A percentile compares a stretch with the other conserved stretches of the same genome.
Conservation (phyloP, 2,797 vertebrate genomes). For the Premnoplex brunnescens region DNA sequence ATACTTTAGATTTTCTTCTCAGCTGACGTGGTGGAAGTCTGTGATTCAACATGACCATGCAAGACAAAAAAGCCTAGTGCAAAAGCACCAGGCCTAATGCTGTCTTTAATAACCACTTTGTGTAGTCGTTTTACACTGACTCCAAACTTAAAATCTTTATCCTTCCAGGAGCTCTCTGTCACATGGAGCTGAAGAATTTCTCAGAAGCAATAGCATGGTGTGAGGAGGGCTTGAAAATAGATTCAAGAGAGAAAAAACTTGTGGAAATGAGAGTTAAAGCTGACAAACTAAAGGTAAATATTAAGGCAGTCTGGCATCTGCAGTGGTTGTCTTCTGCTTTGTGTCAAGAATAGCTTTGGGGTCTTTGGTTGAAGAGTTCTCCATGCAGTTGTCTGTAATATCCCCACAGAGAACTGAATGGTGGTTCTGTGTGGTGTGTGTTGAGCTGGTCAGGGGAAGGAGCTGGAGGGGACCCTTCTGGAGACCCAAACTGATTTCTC, state of each 20-base stretch:
- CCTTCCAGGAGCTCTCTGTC: slow-evolving; percentile 88
- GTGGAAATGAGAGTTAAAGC: slow-evolving; percentile 85
- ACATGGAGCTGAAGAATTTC: slow-evolving; percentile 85
- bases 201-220: slow-evolving; percentile 89
- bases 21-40: neutral
- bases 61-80: neutral
- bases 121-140: neutral
- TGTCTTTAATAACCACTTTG: neutral
- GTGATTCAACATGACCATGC: accelerated
- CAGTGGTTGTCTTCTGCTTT: neutral
- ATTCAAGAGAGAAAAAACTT: slow-evolving; percentile 87
- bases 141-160: neutral
- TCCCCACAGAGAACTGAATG: neutral
- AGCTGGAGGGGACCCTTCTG: neutral
- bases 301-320: neutral
- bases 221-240: slow-evolving; percentile 84
- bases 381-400: neutral
- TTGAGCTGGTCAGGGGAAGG: neutral
- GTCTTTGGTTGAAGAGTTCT: neutral
- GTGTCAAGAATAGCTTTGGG: neutral
- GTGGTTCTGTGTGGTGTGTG: neutral
- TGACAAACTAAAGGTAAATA: slow-evolving; percentile 87
- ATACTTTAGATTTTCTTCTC: neutral
- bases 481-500: neutral
- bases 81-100: neutral